Conservation (phyloP, 2,888 invertebrate species). For the Rhorus exstirpatorius region DNA sequence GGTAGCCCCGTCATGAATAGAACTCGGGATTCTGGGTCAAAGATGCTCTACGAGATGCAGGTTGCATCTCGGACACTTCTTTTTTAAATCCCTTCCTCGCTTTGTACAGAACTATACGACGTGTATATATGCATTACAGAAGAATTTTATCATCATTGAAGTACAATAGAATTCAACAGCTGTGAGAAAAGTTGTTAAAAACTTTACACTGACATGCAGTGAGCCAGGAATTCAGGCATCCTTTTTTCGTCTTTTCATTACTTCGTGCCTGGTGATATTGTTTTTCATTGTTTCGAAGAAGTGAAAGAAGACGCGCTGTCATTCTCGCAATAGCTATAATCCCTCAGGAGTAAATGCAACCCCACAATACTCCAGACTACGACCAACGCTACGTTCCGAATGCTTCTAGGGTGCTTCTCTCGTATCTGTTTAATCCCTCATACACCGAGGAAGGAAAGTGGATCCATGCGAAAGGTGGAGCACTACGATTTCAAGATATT, state of each 20-base stretch:
- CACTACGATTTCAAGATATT: too few species aligned
- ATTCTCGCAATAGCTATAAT: constrained; percentile 12
- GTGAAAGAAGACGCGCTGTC: constrained; percentile 11
- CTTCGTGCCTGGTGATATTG: constrained; percentile 10
- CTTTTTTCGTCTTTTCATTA: constrained; percentile 40
- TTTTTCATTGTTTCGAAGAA: constrained; percentile 31
- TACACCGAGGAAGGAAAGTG: too few species aligned
- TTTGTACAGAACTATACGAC: constrained; percentile 6
- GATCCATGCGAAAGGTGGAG: too few species aligned
- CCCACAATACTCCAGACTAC: too few species aligned
- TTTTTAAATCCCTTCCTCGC: constrained; percentile 23
- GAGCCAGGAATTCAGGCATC: constrained; percentile 8
- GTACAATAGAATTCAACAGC: constrained; percentile 49
- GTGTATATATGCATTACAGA: constrained; percentile 11
- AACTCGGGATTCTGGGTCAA: constrained; percentile 70
- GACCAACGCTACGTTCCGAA: too few species aligned
- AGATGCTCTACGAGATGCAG: constrained; percentile 69
- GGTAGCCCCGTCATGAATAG: constrained; percentile 66
- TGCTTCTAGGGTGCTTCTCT: too few species aligned
- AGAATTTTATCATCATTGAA: constrained; percentile 52
- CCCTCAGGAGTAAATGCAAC: not conserved
- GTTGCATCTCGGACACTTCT: constrained; percentile 51
- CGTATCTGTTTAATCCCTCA: too few species aligned
- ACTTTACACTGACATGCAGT: constrained; percentile 20
- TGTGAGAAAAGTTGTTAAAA: constrained; percentile 40